Percentiles rank a stretch among this genome's conserved stretches.
These are phyloP conservation scores for Bambusicola thoracicus DNA, from an alignment of 2,113 vertebrate genomes.

Conservation along the genomic window DNA sequence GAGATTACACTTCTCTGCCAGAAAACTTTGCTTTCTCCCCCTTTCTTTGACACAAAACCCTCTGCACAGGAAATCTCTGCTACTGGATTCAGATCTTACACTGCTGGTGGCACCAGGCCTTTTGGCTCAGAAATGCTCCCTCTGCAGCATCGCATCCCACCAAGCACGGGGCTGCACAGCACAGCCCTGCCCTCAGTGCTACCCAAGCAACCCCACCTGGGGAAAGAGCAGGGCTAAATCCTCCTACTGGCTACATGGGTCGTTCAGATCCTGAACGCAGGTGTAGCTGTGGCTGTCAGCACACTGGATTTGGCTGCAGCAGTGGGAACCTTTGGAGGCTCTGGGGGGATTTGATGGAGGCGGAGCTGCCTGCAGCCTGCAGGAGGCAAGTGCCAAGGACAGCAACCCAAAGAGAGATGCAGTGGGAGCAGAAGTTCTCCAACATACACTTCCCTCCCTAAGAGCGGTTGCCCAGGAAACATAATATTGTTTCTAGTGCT, in stretches of 20 bases:
- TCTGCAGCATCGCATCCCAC: background rate
- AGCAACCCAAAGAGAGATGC: slow-evolving; percentile 10
- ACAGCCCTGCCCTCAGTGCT: background rate
- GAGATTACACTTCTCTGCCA: background rate
- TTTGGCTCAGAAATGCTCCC: background rate
- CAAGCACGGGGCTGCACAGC: background rate
- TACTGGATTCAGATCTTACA: background rate
- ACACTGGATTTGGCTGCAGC: background rate
- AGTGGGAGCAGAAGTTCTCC: slow-evolving; percentile 1
- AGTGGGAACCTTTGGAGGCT: background rate
- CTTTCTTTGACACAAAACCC: background rate
- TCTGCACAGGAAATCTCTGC: background rate
- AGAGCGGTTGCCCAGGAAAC: slow-evolving; percentile 53
- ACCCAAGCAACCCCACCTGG: background rate
- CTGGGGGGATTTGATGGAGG: background rate
- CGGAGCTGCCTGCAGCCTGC: background rate
- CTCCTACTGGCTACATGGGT: background rate
- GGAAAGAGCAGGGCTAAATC: background rate
- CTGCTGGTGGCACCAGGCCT: background rate
- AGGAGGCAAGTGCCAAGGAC: background rate
- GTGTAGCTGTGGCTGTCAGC: background rate
- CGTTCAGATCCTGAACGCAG: background rate
- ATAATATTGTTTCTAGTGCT: slow-evolving; percentile 27
- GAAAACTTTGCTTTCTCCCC: background rate
- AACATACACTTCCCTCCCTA: background rate